Base-by-base conservation (phyloP, 2,888 invertebrate genomes). In the Phortica okadai region DNA sequence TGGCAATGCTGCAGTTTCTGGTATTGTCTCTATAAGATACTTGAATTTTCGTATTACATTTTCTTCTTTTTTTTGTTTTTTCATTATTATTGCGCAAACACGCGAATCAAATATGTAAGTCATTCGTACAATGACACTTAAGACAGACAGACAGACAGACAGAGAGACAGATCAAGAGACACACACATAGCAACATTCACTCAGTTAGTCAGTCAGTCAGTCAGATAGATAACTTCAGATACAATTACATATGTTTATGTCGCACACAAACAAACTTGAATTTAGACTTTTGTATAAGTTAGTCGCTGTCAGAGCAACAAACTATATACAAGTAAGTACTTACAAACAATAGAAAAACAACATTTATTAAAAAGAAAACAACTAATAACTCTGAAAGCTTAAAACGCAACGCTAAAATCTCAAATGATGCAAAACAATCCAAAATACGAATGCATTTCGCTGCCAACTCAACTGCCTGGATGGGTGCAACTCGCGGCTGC, bases 111-210 rank as follows among this genome's bases (percentile, higher is more conserved):
- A 67, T 67, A 42, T 85, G 77, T 83, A 84, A 84, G 85, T 82
- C 84, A 84, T 80, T 82, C 83, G 84, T 81, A 84, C 86, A 84
- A 85, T 86, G 85, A 85, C 84, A 82, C 76, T 77, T 76, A 75
- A 76, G 69, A 64, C 45, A 21, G 21, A 50, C 8, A 74, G 14
- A 45, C n/a, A 73, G 11, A 56, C 33, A 21, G n/a, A 44, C n/a
- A 50, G 11, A 25, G 0, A 56, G 56, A 44, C 59, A 64, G 45
- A 74, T 21, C 16, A 50, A 16, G 42, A 54, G 41, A 42, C 73
- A 14, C 11, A 73, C 14, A 33, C 33, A 5, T 4, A 4, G 33
- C 33, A 33, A 33, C 33, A 33, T 33, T 33, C 33, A 33, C 33
- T 33, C 2, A 33, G 33, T 33, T 5, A 33, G 33, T 33, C 33